Base-by-base conservation (phyloP, 2,888 invertebrate species). In the Agriopis marginaria region DNA sequence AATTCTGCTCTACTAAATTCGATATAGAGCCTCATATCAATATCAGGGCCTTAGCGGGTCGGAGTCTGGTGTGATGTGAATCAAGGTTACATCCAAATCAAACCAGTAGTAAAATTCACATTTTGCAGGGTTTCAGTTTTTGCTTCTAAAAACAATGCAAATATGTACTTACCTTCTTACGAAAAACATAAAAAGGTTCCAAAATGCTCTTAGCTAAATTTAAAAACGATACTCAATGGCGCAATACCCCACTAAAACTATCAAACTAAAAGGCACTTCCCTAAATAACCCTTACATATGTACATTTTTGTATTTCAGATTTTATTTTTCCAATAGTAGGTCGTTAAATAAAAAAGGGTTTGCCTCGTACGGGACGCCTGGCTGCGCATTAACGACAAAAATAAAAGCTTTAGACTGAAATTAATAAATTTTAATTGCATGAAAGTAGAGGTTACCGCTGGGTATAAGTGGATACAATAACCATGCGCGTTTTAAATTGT, bases 341-440 rank as follows among this genome's bases (percentile, higher is more conserved):
- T 66, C 49, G 75, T 77, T 76, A 75, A 77, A 73, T 76, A 77
- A 77, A 54, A 64, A 69, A 66, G n/a, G 63, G 73, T 66, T 58
- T 63, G 68, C 71, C 70, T 72, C 73, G 67, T 66, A 70, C 75
- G 63, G 76, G 65, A 71, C 71, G 72, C 73, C 10, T 32, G 54
- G 44, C 40, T 65, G 67, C 63, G 77, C 78, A 83, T 83, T 84
- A 82, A 82, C 79, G 77, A 81, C 77, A 79, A 84, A 86, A 87
- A 88, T 85, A 84, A 87, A 87, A 80, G 76, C 80, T 80, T 77
- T 77, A 76, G 80, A 86, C 76, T 82, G 76, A 86, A 86, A 88
- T 89, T 89, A 88, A 89, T 89, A 86, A 86, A 88, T 87, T 89
- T 85, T 89, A 89, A 89, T 89, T 89, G 86, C 82, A 85, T 82